Percentiles rank a stretch among this genome's conserved stretches.
phyloP scores from a whole-genome alignment of 2,888 invertebrate genomes.

The Bugulina stolonifera region DNA sequence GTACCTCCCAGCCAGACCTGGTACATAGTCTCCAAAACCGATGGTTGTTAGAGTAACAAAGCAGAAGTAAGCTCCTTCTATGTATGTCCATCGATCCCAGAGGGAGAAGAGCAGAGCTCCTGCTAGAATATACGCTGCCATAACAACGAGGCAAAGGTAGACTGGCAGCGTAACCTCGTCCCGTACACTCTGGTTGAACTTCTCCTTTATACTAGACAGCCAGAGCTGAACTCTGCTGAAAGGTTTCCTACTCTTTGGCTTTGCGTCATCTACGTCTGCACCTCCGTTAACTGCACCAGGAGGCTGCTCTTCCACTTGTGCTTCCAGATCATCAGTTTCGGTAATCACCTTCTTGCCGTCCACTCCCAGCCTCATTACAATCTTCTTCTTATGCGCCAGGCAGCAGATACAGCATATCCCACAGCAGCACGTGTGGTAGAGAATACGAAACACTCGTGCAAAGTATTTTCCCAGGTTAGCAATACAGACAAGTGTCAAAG shows the following conservation, averaged over 20 bases:
- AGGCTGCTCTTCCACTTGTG: neutral
- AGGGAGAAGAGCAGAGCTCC: slow-evolving; percentile 83
- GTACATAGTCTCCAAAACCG: slow-evolving; percentile 24
- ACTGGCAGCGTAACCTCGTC: slow-evolving; percentile 22
- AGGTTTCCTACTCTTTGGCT: neutral
- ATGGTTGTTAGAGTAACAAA: slow-evolving; percentile 36
- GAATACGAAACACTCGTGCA: slow-evolving; percentile 7
- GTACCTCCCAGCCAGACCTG: neutral
- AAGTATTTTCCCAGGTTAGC: slow-evolving; percentile 25
- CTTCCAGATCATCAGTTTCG: neutral
- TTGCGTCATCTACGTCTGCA: neutral
- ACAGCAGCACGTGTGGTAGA: slow-evolving; percentile 26
- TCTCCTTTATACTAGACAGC: neutral
- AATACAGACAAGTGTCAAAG: slow-evolving; percentile 24
- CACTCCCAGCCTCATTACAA: neutral
- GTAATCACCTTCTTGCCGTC: neutral
- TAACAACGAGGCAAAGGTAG: slow-evolving; percentile 24
- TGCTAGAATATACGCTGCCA: slow-evolving; percentile 54
- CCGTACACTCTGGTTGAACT: neutral
- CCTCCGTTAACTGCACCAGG: neutral
- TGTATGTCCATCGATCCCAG: slow-evolving; percentile 87
- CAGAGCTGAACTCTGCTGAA: neutral
- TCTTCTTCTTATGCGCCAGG: neutral
- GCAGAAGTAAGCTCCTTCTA: slow-evolving; percentile 66
- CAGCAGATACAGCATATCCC: slow-evolving; percentile 24